Conservation (phyloP, 1,140 invertebrate species). For the Habropoda laboriosa region DNA sequence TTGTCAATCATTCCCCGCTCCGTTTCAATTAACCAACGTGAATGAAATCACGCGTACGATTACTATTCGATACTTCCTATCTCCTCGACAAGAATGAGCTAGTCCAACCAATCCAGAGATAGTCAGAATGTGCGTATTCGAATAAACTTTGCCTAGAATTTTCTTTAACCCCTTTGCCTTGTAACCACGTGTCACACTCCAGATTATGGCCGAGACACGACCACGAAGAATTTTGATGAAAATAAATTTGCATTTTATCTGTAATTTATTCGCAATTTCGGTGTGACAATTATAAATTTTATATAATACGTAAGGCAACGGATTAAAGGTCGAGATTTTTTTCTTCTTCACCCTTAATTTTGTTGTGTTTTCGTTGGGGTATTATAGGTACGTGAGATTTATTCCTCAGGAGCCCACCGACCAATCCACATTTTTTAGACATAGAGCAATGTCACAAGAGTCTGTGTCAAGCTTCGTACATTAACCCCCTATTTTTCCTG, state of each 20-base stretch:
- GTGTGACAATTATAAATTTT: too few species aligned
- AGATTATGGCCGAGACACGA: too few species aligned
- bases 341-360: too few species aligned
- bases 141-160: too few species aligned
- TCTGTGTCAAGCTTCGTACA: neutral
- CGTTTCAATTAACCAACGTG: neutral
- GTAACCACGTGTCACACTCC: too few species aligned
- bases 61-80: neutral
- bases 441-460: neutral
- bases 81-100: neutral
- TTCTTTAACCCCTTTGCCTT: too few species aligned
- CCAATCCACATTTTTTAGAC: neutral
- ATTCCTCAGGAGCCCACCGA: too few species aligned
- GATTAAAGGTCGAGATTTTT: neutral
- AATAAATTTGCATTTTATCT: too few species aligned
- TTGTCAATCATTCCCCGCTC: neutral
- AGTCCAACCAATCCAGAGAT: neutral
- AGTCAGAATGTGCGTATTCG: neutral
- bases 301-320: too few species aligned
- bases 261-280: too few species aligned
- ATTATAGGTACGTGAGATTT: neutral
- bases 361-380: too few species aligned
- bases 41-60: neutral
- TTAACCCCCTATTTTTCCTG: neutral
- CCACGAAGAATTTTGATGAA: too few species aligned